Conservation (phyloP, 2,113 vertebrate species). For the Muntiacus muntjak region DNA sequence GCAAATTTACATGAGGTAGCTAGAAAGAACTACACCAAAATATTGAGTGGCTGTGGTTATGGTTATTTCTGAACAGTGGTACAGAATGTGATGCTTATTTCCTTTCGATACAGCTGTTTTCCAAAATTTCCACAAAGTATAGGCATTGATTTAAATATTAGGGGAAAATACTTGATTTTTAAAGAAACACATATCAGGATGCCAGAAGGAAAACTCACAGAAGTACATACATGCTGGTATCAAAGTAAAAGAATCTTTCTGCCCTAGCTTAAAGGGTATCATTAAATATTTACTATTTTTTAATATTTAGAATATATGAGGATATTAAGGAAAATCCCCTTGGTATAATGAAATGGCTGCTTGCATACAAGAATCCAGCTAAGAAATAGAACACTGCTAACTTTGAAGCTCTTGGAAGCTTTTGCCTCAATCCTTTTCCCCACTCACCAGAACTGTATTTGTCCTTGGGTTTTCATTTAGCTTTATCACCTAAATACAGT, state of each 20-base stretch:
- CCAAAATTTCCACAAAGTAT: neutral
- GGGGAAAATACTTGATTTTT: neutral
- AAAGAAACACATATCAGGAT: neutral
- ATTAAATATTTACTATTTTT: neutral
- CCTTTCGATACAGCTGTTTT: neutral
- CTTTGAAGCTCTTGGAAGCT: neutral
- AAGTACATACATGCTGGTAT: neutral
- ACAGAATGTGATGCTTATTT: neutral
- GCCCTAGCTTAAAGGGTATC: neutral
- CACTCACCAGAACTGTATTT: neutral
- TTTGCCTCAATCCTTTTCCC: neutral
- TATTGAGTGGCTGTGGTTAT: neutral
- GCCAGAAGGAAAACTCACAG: neutral
- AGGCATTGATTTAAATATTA: neutral
- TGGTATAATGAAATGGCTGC: neutral
- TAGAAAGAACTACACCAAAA: neutral
- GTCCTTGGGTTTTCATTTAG: neutral
- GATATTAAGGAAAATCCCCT: neutral
- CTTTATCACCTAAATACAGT: neutral
- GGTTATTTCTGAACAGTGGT: neutral
- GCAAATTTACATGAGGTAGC: neutral
- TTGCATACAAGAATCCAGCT: neutral
- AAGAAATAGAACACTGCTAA: neutral
- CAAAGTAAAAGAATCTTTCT: neutral
- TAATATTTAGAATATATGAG: neutral